Conservation (phyloP, 2,888 invertebrate genomes). For the Molanna angustata region DNA sequence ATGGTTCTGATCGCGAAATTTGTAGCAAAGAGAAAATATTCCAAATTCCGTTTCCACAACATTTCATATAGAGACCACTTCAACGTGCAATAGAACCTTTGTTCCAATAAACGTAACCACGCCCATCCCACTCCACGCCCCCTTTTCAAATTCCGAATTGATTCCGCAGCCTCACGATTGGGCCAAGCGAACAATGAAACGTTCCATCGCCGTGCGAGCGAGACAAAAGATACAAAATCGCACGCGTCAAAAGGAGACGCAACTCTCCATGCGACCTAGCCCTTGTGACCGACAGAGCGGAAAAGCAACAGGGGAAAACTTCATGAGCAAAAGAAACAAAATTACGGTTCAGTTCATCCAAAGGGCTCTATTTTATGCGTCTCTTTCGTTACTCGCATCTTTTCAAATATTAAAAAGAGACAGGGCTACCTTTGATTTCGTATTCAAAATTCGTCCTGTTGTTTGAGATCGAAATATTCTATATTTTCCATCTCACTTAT, state of each 20-base stretch:
- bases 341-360: too few relatives aligned
- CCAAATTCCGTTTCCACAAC: constrained; percentile 28
- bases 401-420: too few relatives aligned
- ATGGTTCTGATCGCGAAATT: constrained; percentile 1
- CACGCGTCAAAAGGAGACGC: constrained; percentile 8
- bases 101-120: constrained; percentile 22
- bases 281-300: constrained; percentile 3
- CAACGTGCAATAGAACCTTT: constrained; percentile 30
- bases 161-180: constrained; percentile 19
- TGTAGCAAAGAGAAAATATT: constrained; percentile 21
- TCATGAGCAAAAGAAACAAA: too few relatives aligned
- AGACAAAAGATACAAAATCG: constrained; percentile 7
- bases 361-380: too few relatives aligned
- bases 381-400: too few relatives aligned
- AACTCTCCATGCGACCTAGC: constrained; percentile 15
- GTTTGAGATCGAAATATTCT: too few relatives aligned
- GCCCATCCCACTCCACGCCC: constrained; percentile 24
- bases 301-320: too few relatives aligned
- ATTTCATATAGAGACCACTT: constrained; percentile 28
- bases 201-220: constrained; percentile 9
- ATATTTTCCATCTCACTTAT: too few relatives aligned
- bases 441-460: too few relatives aligned
- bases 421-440: too few relatives aligned
- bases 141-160: constrained; percentile 13
- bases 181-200: constrained; percentile 13